Base-by-base conservation (phyloP, 1,140 invertebrate genomes). In the Phocides pigmalion region DNA sequence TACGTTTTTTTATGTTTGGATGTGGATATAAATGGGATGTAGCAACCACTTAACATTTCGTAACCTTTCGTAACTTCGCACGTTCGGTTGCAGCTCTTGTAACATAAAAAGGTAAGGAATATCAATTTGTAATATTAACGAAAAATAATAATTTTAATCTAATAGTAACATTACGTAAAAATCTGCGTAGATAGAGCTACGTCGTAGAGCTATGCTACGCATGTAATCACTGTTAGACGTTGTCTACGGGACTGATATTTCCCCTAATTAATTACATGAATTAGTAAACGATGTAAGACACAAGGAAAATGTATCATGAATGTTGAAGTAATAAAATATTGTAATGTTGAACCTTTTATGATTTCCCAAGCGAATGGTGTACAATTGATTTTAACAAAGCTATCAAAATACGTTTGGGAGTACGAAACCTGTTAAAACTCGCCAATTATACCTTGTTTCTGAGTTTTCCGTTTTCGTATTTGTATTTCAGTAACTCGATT, bases 381-480 rank as follows among this genome's bases (percentile, higher is more conserved):
- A n/a, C n/a, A 19, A 63, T 66, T 66, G 64, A 66, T 70, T 70
- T 70, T 63, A 62, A 49, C 39, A 16, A 58, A 56, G 35, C 28
- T 39, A 69, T 63, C 51, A 54, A 61, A 42, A 50, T 62, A 49
- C 59, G 41, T 50, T 41, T 50, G 59, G 59, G 59, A 39, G 4
- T 47, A 8, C 9, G 41, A 44, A 47, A 32, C 46, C 59, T 32
- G 46, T 62, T 49, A 49, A 62, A 49, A 49, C 15, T n/a, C 35
- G 15, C 19, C 32, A 39, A 39, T 53, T 53, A 53, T 17, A 28
- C 47, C 15, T 15, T 41, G 28, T 41, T 20, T 12, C 1, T n/a
- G n/a, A 41, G 17, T 9, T 19, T 12, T 2, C n/a, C 14, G 47
- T n/a, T 12, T 39, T 53, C 17, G 14, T 35, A 17, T 16, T 37